These are phyloP conservation scores for Ips nitidus DNA, from an alignment of 1,140 invertebrate genomes.

Conservation along the genomic window DNA sequence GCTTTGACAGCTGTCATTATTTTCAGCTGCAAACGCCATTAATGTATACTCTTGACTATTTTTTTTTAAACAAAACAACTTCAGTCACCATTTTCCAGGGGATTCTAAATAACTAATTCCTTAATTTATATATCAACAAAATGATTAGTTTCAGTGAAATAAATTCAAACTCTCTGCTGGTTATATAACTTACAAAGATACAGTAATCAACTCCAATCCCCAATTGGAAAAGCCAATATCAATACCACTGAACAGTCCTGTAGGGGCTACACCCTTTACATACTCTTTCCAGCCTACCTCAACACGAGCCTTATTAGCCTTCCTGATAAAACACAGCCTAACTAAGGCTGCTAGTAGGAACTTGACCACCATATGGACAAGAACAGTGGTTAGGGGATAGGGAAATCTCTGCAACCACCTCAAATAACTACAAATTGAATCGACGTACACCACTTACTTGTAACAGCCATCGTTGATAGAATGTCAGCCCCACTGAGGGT, in stretches of 20 bases:
- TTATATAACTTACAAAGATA: slow-evolving; percentile 74
- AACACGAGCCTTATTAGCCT: slow-evolving; percentile 63
- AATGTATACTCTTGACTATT: too few relatives aligned
- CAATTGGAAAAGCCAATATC: slow-evolving; percentile 98
- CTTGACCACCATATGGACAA: slow-evolving; percentile 83
- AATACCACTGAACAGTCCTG: slow-evolving; percentile 88
- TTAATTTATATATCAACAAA: slow-evolving; percentile 25
- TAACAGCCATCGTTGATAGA: slow-evolving; percentile 93
- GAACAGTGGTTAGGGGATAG: slow-evolving; percentile 81
- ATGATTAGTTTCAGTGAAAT: not conserved
- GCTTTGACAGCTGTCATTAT: too few relatives aligned
- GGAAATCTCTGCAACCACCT: slow-evolving; percentile 68
- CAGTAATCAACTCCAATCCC: slow-evolving; percentile 89
- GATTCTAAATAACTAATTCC: too few relatives aligned
- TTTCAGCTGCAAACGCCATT: too few relatives aligned
- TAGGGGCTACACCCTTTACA: slow-evolving; percentile 66
- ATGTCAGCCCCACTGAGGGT: slow-evolving; percentile 92
- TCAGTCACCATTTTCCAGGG: too few relatives aligned
- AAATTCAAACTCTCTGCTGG: not conserved
- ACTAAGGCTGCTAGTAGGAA: slow-evolving; percentile 72
- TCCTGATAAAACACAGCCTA: slow-evolving; percentile 62
- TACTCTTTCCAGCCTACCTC: slow-evolving; percentile 69
- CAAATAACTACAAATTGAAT: slow-evolving; percentile 4
- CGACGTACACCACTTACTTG: slow-evolving; percentile 60
- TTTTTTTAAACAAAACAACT: too few relatives aligned